Evolutionary conservation across 2,797 vertebrate species (phyloP).

Genomic region (Sebastolobus altivelis): DNA sequence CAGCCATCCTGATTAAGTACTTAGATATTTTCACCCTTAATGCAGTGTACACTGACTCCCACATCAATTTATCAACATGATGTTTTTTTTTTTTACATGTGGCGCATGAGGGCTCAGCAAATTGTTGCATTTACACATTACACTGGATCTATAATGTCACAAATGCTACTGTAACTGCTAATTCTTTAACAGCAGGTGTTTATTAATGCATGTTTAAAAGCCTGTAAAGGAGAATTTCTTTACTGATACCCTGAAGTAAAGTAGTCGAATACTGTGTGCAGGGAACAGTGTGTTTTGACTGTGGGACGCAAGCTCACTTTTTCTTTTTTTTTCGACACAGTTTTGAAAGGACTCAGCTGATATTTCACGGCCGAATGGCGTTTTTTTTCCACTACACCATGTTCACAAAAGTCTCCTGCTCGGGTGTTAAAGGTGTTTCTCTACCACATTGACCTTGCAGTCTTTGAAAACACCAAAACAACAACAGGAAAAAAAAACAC

Average conservation of each 20-base stretch:
- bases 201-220: background rate
- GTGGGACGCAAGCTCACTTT: background rate
- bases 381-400: background rate
- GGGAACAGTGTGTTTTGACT: background rate
- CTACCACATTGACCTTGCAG: background rate
- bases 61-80: background rate
- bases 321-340: background rate
- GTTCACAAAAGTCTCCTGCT: background rate
- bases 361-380: slow-evolving; percentile 2
- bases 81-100: background rate
- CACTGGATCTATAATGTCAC: background rate
- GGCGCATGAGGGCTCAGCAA: background rate
- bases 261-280: background rate
- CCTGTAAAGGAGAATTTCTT: background rate
- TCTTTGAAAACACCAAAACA: background rate
- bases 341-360: slow-evolving; percentile 1
- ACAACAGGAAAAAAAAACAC: background rate
- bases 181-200: background rate
- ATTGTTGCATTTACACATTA: background rate
- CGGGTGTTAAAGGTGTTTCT: background rate
- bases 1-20: background rate
- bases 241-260: background rate
- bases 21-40: background rate
- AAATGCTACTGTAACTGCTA: background rate
- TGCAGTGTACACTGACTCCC: background rate